Base-by-base conservation (phyloP, 2,113 vertebrate genomes). In the Lepus timidus region DNA sequence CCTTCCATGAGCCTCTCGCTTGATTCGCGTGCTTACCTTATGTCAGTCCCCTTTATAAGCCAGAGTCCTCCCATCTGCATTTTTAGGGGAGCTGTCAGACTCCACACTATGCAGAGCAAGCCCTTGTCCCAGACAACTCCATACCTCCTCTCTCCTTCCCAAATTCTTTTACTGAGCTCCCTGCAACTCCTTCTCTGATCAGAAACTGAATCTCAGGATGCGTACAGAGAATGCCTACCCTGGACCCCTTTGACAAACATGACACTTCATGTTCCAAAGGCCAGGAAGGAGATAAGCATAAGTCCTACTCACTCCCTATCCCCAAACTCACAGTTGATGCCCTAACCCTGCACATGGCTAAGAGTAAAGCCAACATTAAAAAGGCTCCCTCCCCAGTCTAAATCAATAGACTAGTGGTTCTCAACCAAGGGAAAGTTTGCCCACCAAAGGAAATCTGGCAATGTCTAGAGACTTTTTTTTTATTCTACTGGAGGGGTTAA, bases 301-400 rank as follows among this genome's bases (percentile, higher is more conserved):
- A 87, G 79, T 93, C 9, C 76, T 61, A 88, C 44, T 85, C 73
- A 85, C 25, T 55, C 27, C 1, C 39, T 67, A 14, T 71, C 27
- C 44, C 51, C 8, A 52, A 16, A 74, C n/a, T 70, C n/a, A 70
- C 23, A 70, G 64, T 13, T 85, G 65, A 89, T 85, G 36, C 74
- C 25, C 12, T 76, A 74, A 52, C 70, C 68, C 86, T 82, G 36
- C 13, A 90, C 14, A 31, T 81, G 5, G 87, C 27, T 86, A 13
- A 92, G 29, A 85, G 13, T 75, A 36, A 62, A 78, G 11, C 36
- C 16, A 17, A 76, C 71, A 86, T 86, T 82, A 80, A 95, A 82
- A 55, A 86, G 1, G 1, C 10, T 2, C n/a, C 6, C 33, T 71
- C 85, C 13, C 36, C 36, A 70, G 75, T 58, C 64, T 82, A 86